Conservation (phyloP, 2,797 vertebrate species). For the Chromobotia macracanthus region DNA sequence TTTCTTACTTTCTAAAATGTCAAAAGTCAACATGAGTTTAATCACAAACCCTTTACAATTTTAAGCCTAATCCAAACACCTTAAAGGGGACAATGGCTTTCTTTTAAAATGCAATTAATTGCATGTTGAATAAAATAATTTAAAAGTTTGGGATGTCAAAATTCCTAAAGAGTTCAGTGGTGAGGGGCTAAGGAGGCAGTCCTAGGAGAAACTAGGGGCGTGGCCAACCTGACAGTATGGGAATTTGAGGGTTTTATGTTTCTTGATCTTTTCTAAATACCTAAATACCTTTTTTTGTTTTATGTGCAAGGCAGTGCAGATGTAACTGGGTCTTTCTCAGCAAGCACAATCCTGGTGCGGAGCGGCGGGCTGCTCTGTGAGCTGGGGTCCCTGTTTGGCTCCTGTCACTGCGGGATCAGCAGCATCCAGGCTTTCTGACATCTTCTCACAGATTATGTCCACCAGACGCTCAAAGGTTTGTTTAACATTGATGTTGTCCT, state of each 20-base stretch:
- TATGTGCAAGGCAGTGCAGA: slow-evolving; percentile 56
- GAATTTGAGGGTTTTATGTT: slow-evolving; percentile 22
- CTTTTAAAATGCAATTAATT: slow-evolving; percentile 21
- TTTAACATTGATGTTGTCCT: slow-evolving; percentile 98
- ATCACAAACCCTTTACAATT: slow-evolving; percentile 7
- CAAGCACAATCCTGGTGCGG: slow-evolving; percentile 95
- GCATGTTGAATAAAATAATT: not conserved
- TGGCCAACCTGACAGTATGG: slow-evolving; percentile 6
- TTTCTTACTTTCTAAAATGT: too few species aligned
- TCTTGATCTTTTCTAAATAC: slow-evolving; percentile 37
- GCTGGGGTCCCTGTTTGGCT: slow-evolving; percentile 93
- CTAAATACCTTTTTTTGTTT: slow-evolving; percentile 25
- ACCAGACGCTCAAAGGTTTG: slow-evolving; percentile 97
- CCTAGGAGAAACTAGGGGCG: not conserved
- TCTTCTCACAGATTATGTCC: slow-evolving; percentile 98
- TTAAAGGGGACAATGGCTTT: slow-evolving; percentile 32
- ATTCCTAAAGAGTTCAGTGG: not conserved
- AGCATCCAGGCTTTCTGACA: slow-evolving; percentile 93
- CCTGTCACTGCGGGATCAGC: slow-evolving; percentile 90
- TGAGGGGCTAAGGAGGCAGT: not conserved
- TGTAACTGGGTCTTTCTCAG: slow-evolving; percentile 70
- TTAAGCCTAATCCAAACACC: slow-evolving; percentile 12
- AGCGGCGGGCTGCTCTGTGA: slow-evolving; percentile 91
- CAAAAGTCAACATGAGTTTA: not conserved
- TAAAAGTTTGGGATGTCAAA: slow-evolving; percentile 13